Base-by-base conservation (phyloP, 2,888 invertebrate species). In the Micropterix aruncella region DNA sequence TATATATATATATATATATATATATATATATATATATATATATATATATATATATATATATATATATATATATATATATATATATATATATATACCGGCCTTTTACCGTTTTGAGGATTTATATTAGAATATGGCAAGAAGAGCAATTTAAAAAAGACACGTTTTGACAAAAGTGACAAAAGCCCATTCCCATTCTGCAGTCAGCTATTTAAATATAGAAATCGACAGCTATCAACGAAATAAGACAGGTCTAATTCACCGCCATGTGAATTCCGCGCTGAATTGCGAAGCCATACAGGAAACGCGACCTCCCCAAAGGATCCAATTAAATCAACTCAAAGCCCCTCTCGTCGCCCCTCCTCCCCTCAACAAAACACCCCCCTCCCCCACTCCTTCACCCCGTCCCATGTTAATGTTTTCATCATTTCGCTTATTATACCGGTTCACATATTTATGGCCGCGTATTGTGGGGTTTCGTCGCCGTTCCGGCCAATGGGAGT, bases 251-350 rank as follows among this genome's bases (percentile, higher is more conserved):
- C n/a, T n/a, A n/a, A n/a, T n/a, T n/a, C n/a, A n/a, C n/a, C n/a
- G n/a, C n/a, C n/a, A n/a, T n/a, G n/a, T n/a, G n/a, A n/a, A n/a
- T n/a, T n/a, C n/a, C n/a, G n/a, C n/a, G n/a, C n/a, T n/a, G n/a
- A n/a, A n/a, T n/a, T n/a, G n/a, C n/a, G n/a, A n/a, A n/a, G n/a
- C n/a, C n/a, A n/a, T n/a, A n/a, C n/a, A n/a, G n/a, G 14, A 12
- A 16, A 36, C 14, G n/a, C n/a, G 18, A 38, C 15, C 42, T 43
- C 43, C 45, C 43, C 41, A 42, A 45, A 45, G 41, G 41, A 18
- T 16, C 37, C 45, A 27, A 38, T 46, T 41, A 45, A 42, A 44
- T 43, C 41, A 45, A 36, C 45, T 40, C 45, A 45, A 18, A 43
- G 41, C 40, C 40, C 38, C 40, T 39, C 45, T 40, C 45, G 42